Evolutionary conservation across 2,797 vertebrate genomes (phyloP).

Genomic region (Pangasius mekongensis): DNA sequence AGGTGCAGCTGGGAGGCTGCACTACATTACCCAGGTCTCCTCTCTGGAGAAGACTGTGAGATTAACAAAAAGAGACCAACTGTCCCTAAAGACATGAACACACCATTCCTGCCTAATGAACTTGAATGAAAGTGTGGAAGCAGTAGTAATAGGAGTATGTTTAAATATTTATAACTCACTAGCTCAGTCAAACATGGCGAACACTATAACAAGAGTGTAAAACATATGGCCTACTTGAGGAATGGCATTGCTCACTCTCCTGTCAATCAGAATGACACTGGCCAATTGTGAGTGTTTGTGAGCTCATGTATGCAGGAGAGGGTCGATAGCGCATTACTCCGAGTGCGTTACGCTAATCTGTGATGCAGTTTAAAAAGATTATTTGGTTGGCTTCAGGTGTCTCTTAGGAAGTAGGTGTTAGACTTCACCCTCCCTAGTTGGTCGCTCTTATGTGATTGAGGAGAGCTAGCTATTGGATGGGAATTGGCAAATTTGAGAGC

Average conservation of each 20-base stretch:
- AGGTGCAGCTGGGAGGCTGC: conserved; percentile 37
- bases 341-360: background rate
- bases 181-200: background rate
- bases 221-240: background rate
- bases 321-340: background rate
- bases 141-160: background rate
- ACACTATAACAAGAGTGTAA: background rate
- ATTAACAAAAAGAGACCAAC: conserved; percentile 39
- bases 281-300: background rate
- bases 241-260: no score
- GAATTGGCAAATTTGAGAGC: background rate
- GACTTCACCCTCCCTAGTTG: background rate
- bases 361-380: background rate
- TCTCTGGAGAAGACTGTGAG: conserved; percentile 30
- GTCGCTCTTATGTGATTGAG: background rate
- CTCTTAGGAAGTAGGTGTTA: background rate
- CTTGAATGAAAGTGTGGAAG: background rate
- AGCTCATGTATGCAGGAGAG: background rate
- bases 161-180: conserved; percentile 1
- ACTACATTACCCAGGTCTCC: conserved; percentile 43
- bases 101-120: background rate
- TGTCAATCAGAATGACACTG: background rate
- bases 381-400: background rate
- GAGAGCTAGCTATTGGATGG: background rate
- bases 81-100: conserved; percentile 15